Conservation (phyloP, 2,113 vertebrate species). For the Psophia crepitans region DNA sequence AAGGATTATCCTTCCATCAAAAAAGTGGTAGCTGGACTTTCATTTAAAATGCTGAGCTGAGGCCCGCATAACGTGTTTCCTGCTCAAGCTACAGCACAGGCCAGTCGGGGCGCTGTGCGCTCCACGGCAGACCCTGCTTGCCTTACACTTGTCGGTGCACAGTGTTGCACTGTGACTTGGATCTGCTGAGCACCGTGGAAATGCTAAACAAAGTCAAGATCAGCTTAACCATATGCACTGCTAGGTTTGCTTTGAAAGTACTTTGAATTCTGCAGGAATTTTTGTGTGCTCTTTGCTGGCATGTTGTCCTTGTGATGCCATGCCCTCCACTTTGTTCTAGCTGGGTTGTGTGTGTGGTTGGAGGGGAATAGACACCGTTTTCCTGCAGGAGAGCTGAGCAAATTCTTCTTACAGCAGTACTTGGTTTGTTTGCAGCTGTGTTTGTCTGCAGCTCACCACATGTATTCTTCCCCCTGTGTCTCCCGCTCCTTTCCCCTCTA, state of each 20-base stretch:
- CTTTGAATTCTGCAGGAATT: not conserved
- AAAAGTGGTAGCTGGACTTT: not conserved
- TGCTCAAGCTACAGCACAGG: not conserved
- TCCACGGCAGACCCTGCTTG: not conserved
- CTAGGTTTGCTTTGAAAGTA: not conserved
- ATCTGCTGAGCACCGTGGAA: not conserved
- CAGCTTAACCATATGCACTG: not conserved
- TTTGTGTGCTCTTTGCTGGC: not conserved
- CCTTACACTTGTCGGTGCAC: not conserved
- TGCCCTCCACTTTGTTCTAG: not conserved
- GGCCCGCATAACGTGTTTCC: not conserved
- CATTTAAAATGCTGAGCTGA: not conserved
- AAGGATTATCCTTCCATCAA: not conserved
- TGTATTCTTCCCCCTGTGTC: not conserved
- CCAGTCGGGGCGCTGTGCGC: not conserved
- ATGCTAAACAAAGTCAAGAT: not conserved
- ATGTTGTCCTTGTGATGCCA: not conserved
- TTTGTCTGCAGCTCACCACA: not conserved
- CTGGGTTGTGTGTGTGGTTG: fast-evolving
- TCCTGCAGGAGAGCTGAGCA: not conserved
- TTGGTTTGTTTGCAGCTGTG: not conserved
- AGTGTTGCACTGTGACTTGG: not conserved
- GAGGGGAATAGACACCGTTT: not conserved
- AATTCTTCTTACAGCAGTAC: not conserved
- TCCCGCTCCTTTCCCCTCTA: not conserved